Conservation (phyloP, 2,888 invertebrate genomes). For the Colletes collaris region DNA sequence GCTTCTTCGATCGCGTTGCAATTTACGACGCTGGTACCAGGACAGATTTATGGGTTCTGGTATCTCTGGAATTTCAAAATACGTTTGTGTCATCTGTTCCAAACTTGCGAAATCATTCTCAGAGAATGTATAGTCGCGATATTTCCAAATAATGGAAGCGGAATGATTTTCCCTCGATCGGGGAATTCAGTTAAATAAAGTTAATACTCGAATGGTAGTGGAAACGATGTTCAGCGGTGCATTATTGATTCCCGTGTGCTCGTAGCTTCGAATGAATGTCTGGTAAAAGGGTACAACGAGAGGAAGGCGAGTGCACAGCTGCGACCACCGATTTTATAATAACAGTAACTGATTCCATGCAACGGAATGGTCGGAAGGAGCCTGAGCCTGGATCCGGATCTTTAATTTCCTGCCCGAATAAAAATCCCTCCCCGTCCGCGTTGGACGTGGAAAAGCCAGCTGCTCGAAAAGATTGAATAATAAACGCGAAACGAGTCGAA, state of each 20-base stretch:
- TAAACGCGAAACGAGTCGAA: constrained; percentile 21
- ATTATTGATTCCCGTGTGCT: neutral
- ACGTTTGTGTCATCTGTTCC: no score
- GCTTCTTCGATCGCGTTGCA: no score
- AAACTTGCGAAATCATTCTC: no score
- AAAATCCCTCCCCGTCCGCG: constrained; percentile 24
- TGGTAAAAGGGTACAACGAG: neutral
- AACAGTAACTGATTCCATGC: constrained; percentile 5
- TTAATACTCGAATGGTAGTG: no score
- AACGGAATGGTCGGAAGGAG: neutral
- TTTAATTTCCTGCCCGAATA: constrained; percentile 50
- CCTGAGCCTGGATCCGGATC: constrained; percentile 32
- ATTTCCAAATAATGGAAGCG: no score
- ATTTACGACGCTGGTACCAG: no score
- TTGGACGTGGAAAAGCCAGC: constrained; percentile 8
- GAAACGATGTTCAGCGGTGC: no score
- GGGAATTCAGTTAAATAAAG: no score
- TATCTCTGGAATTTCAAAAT: no score
- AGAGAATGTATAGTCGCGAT: no score
- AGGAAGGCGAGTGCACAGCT: neutral
- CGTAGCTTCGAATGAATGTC: neutral
- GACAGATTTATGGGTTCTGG: no score
- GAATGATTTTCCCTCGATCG: no score
- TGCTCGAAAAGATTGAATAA: constrained; percentile 40
- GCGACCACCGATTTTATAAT: constrained; percentile 9